Evolutionary conservation across 2,888 invertebrate species (phyloP), one percentile per base, ranked within the genome.

Genomic region (Didymodactylos carnosus): DNA sequence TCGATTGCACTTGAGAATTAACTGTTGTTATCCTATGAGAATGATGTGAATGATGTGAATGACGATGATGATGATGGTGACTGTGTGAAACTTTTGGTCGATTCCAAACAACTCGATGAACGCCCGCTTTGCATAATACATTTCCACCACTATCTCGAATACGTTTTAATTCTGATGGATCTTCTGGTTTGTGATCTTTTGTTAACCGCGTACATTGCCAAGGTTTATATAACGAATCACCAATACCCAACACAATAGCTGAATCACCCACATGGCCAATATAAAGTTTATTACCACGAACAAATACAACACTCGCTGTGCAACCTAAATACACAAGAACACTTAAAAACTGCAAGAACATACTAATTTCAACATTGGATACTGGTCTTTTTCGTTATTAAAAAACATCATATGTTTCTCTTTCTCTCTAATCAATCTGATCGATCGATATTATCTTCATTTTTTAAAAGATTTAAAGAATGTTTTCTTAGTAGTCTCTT

Each of bases 211-310:
- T 76, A 78, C 79, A 77, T 29, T 78, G 78, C 78, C 74, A 74
- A 13, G 71, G n/a, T 27, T 35, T 43, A 41, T 70, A 39, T 25
- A 69, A 72, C 35, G 62, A 39, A 5, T 51, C 39, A 43, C 77
- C 78, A 40, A 79, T 78, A 27, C 92, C 93, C 71, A 94, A 85
- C 16, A 93, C 90, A 80, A 98, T 92, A 39, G 91, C 92, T 0
- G 95, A 95, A 84, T 97, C 97, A n/a, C 97, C 97, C 2, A 97
- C 95, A 86, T 97, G 97, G 4, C 95, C 97, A 76, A 93, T 90
- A 80, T 94, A 97, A 78, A 97, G 89, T 76, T 87, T 94, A 46
- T 92, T 91, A 77, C 90, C 88, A 75, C 92, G 87, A 79, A 98
- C 92, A 82, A 97, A 94, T 7, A 92, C 94, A 75, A 95, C 88